These are phyloP conservation scores for Uropetala carovei DNA, from an alignment of 2,888 invertebrate species.

Conservation along the genomic window DNA sequence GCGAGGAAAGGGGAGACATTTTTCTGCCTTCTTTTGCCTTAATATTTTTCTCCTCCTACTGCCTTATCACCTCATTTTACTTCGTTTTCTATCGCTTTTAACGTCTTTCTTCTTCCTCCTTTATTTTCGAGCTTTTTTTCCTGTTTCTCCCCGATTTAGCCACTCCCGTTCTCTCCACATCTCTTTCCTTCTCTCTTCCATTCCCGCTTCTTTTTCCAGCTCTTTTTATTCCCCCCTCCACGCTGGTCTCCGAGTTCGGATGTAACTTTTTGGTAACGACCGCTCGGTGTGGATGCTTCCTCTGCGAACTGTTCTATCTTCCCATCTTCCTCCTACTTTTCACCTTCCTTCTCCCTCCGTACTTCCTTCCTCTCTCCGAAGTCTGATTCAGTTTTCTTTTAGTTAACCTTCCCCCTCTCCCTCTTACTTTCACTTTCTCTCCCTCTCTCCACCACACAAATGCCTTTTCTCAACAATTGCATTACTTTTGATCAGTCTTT, in stretches of 20 bases:
- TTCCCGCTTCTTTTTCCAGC: background rate
- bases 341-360: background rate
- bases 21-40: background rate
- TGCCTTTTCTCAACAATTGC: slow-evolving; percentile 43
- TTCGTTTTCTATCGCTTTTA: background rate
- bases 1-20: background rate
- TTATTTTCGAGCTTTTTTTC: slow-evolving; percentile 3
- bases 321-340: background rate
- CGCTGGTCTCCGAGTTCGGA: background rate
- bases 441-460: background rate
- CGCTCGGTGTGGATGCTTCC: background rate
- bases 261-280: slow-evolving; percentile 16
- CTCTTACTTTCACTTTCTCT: background rate
- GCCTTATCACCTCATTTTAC: background rate
- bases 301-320: no score
- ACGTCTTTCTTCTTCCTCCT: background rate
- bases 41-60: background rate
- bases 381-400: background rate
- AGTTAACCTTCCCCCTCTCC: background rate
- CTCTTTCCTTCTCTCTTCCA: background rate
- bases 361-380: background rate
- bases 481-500: slow-evolving; percentile 55
- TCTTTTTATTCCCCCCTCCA: background rate
- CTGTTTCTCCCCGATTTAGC: background rate
- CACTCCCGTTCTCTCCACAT: background rate